Percentiles rank a stretch among this genome's conserved stretches.
Conservation (phyloP, 2,797 vertebrate genomes). For the Leuciscus waleckii region DNA sequence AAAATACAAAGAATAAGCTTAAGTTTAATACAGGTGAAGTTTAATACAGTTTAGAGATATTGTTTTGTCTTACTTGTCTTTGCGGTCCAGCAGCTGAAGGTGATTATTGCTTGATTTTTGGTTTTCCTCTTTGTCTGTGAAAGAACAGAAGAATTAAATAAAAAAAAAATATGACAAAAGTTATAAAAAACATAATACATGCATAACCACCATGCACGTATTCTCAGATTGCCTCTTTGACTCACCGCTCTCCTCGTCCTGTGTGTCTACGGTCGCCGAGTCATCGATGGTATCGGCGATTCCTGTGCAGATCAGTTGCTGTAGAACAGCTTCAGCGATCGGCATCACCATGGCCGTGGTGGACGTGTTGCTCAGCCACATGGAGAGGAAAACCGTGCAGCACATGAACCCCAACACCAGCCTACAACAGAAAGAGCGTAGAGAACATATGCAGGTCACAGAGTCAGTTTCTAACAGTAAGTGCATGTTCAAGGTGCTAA, state of each 20-base stretch:
- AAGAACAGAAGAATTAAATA: background rate
- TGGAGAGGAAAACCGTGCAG: slow-evolving; percentile 93
- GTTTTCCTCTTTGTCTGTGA: slow-evolving; percentile 74
- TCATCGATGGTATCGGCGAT: slow-evolving; percentile 80
- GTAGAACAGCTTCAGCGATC: slow-evolving; percentile 94
- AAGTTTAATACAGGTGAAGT: background rate
- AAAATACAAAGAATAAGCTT: background rate
- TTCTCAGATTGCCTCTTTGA: background rate
- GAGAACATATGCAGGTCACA: background rate
- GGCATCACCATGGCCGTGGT: slow-evolving; percentile 99
- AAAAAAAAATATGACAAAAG: background rate
- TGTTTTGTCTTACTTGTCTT: slow-evolving; percentile 82
- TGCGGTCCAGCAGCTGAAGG: slow-evolving; percentile 87
- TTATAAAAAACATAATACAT: background rate
- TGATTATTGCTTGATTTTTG: slow-evolving; percentile 73
- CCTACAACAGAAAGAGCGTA: slow-evolving; percentile 73
- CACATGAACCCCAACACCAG: slow-evolving; percentile 98
- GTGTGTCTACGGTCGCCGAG: slow-evolving; percentile 73
- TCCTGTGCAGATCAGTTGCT: slow-evolving; percentile 89
- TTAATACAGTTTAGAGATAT: background rate
- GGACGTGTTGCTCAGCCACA: slow-evolving; percentile 99
- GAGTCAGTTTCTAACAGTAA: background rate
- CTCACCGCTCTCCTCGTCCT: slow-evolving; percentile 73
- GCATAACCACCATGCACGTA: background rate
- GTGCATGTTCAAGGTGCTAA: background rate